phyloP scores from a whole-genome alignment of 2,888 invertebrate species.

The Crematogaster levior region DNA sequence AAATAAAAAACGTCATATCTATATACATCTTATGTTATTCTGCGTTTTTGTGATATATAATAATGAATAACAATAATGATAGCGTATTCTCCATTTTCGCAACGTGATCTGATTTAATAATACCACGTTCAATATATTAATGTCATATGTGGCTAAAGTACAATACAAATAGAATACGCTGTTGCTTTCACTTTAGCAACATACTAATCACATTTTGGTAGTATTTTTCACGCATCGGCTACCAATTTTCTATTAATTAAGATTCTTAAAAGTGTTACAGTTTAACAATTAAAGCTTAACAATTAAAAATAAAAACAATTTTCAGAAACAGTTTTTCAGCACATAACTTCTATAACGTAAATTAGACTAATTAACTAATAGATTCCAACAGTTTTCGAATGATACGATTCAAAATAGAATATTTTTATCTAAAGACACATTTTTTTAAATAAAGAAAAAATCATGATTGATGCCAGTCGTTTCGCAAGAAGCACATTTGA shows the following conservation, averaged over 20 bases:
- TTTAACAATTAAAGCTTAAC: neutral
- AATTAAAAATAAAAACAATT: neutral
- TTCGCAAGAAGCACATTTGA: neutral
- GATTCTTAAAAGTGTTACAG: neutral
- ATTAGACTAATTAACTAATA: neutral
- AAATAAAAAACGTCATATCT: neutral
- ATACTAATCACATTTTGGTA: conserved; percentile 30
- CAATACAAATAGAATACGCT: conserved; percentile 27
- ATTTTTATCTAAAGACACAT: neutral
- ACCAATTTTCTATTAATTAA: neutral
- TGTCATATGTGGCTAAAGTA: conserved; percentile 39
- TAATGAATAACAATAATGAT: conserved; percentile 27
- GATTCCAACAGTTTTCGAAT: neutral
- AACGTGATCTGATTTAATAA: conserved; percentile 42
- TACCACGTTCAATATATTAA: conserved; percentile 47
- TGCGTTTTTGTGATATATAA: neutral
- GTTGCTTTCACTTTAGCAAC: conserved; percentile 38
- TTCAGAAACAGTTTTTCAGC: neutral
- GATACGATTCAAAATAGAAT: neutral
- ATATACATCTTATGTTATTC: conserved; percentile 17
- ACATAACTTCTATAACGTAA: neutral
- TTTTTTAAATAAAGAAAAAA: neutral
- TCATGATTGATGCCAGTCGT: neutral
- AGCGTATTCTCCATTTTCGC: conserved; percentile 28
- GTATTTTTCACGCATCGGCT: conserved; percentile 5